These are phyloP conservation scores for Pachyramphus minor DNA, from an alignment of 2,113 vertebrate species.

Conservation along the genomic window DNA sequence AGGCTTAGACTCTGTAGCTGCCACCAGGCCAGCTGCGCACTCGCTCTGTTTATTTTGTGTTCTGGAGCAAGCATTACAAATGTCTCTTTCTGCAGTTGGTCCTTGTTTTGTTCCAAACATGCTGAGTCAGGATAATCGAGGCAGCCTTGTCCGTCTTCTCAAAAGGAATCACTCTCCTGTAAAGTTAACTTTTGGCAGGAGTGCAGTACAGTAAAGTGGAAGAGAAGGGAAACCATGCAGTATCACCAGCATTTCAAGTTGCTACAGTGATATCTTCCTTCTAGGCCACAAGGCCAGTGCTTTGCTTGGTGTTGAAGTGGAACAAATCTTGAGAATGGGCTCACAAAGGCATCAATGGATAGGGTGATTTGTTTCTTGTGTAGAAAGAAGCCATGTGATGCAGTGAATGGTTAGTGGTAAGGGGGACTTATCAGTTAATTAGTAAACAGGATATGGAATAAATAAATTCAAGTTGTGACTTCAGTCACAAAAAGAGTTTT, in stretches of 20 bases:
- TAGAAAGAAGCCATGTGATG: not conserved
- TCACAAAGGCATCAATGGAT: not conserved
- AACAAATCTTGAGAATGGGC: not conserved
- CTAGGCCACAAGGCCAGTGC: not conserved
- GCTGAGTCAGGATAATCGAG: not conserved
- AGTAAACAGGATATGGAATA: not conserved
- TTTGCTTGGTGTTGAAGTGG: not conserved
- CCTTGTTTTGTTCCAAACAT: not conserved
- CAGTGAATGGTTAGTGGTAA: not conserved
- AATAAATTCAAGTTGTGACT: not conserved
- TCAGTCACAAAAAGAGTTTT: not conserved
- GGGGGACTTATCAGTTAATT: not conserved
- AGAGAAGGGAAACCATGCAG: not conserved
- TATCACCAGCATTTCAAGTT: not conserved
- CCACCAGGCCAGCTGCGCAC: not conserved
- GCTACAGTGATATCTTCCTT: not conserved
- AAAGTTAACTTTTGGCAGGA: not conserved
- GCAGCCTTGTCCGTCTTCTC: not conserved
- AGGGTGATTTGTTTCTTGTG: not conserved
- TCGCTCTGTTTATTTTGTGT: not conserved
- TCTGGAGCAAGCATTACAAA: not conserved
- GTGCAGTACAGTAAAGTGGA: not conserved
- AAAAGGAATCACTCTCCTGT: not conserved
- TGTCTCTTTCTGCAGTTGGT: not conserved
- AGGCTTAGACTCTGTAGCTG: not conserved